These are phyloP conservation scores for Chionomys nivalis DNA, from an alignment of 2,113 vertebrate species.

Conservation along the genomic window DNA sequence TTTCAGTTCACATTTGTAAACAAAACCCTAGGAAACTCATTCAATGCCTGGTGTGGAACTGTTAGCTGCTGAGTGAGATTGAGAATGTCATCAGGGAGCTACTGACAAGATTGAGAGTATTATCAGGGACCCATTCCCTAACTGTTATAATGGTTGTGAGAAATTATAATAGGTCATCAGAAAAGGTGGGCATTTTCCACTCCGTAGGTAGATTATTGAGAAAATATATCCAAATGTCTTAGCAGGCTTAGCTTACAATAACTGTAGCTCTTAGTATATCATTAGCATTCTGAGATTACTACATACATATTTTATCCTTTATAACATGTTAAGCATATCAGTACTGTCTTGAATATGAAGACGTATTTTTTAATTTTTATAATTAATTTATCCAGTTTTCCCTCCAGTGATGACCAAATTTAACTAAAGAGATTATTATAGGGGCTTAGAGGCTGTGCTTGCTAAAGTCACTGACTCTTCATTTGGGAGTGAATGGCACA, in stretches of 20 bases:
- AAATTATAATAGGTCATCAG: background rate
- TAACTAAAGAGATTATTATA: conserved; percentile 31
- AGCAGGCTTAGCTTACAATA: background rate
- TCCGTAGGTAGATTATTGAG: background rate
- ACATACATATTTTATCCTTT: conserved; percentile 50
- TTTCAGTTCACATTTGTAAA: conserved; percentile 45
- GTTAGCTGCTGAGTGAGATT: background rate
- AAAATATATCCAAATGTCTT: conserved; percentile 43
- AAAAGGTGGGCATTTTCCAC: background rate
- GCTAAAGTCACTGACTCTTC: background rate
- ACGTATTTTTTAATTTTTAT: conserved; percentile 25
- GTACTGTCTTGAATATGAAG: background rate
- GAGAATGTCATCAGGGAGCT: background rate
- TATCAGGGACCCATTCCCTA: background rate
- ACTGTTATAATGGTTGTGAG: background rate
- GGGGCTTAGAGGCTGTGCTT: background rate
- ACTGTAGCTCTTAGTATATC: conserved; percentile 8
- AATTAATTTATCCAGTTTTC: conserved; percentile 52
- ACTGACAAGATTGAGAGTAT: background rate
- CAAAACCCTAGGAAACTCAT: background rate
- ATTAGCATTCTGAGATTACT: conserved; percentile 28
- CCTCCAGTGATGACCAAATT: background rate
- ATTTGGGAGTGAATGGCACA: background rate
- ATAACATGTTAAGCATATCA: conserved; percentile 36
- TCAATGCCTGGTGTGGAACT: background rate